Evolutionary conservation across 23 tunicate species (phyloP), one percentile per base, ranked within the genome.

Genomic region (Oikopleura albicans): DNA sequence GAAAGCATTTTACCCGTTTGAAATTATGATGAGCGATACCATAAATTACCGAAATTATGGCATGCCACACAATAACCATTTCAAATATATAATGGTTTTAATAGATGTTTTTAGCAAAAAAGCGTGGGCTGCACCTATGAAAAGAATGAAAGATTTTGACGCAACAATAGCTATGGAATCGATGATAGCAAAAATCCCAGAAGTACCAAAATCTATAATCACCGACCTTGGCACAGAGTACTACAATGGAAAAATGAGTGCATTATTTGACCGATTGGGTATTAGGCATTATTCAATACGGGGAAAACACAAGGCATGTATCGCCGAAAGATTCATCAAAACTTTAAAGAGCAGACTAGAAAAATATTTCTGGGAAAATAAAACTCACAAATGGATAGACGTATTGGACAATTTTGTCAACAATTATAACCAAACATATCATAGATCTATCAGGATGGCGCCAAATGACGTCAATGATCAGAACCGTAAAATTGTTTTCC

Each of bases 241-340:
- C 31, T 71, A 71, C 35, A 71, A 71, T 71, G 28, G 37, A 12
- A 29, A 71, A 12, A 71, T 71, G 79, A 16, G 37, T 34, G 34
- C 34, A 16, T 29, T 71, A 29, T 71, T 71, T 71, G 79, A 71
- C 31, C 34, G 34, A 12, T 71, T 16, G 28, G 34, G 4, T 22
- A 71, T 71, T 2, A 16, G 31, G 28, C 79, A 71, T 29, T 71
- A 71, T 29, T 12, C 34, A 12, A 31, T 71, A 16, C 27, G 35
- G 2, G 35, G 34, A 37, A 71, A 71, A 71, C 27, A 16, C 37
- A 71, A 71, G 37, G 79, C 79, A 27, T 71, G 34, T 16, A 31
- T 71, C 4, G 79, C 79, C 4, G 79, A 71, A 71, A 71, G 79
- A 71, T 16, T 71, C 37, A 71, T 71, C 37, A 27, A 37, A 71